Evolutionary conservation across 2,797 vertebrate genomes (phyloP), one percentile per base, ranked within the genome.

Genomic region (Clamator glandarius): DNA sequence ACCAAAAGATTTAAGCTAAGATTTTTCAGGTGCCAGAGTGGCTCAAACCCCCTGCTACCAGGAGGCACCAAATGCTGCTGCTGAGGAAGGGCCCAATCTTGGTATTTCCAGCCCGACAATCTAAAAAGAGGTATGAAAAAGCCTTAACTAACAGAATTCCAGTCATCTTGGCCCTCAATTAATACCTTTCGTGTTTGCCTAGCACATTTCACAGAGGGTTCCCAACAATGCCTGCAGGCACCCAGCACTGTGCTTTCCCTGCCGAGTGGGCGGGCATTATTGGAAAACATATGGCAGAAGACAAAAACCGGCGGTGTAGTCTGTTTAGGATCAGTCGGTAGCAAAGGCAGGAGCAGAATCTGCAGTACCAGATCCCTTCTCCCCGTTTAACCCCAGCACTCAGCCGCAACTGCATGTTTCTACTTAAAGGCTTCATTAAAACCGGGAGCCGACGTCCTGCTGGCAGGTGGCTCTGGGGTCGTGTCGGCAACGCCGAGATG

Each of bases 141-240:
- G 23, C 12, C n/a, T 29, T 59, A 67, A 57, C 39, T 77, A 76
- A 82, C 68, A 74, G 69, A 35, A 19, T 70, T 52, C 36, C 36
- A 20, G 14, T 72, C 69, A 61, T 77, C 46, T 61, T n/a, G 61
- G 76, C 66, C 63, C 31, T 84, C 62, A 93, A 88, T 86, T 44
- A 94, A 82, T 79, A 76, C 42, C 70, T 79, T 90, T 85, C 29
- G 36, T 67, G 48, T 3, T 73, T 81, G 85, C 31, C 66, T 50
- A 73, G 35, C 62, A 5, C 20, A 14, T 73, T 93, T 93, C 69
- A 68, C 78, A 91, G 84, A 59, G 89, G 73, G 42, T 28, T 92
- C 62, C 84, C 42, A 91, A 78, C 91, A 92, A 89, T 83, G 84
- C 73, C 89, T 78, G 73, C 91, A 92, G 92, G 87, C 69, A 69